Percentiles rank a stretch among this genome's conserved stretches.
phyloP scores from a whole-genome alignment of 1,140 invertebrate species.

The Lamellibrachia luymesi region DNA sequence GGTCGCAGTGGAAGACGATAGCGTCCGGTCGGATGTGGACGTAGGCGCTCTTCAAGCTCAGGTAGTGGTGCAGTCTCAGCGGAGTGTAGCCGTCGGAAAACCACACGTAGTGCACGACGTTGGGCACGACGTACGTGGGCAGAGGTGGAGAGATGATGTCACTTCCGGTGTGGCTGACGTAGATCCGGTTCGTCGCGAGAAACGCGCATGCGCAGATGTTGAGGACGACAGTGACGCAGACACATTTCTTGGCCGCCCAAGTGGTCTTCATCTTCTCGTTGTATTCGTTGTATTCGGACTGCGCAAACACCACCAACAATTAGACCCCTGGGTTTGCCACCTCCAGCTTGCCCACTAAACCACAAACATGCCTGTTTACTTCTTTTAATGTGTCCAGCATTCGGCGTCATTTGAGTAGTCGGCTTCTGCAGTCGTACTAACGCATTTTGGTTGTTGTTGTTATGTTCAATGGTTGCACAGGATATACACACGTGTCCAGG shows the following conservation, averaged over 20 bases:
- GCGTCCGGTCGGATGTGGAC: conserved; percentile 15
- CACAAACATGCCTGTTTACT: neutral
- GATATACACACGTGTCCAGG: neutral
- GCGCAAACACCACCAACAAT: neutral
- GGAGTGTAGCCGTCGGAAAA: conserved; percentile 22
- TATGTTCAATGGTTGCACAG: neutral
- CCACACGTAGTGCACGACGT: conserved; percentile 25
- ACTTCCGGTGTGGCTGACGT: neutral
- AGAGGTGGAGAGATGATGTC: neutral
- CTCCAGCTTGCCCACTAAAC: neutral
- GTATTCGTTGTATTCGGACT: neutral
- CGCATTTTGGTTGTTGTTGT: neutral
- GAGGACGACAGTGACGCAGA: neutral
- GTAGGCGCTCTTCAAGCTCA: conserved; percentile 21
- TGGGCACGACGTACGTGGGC: conserved; percentile 12
- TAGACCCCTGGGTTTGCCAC: neutral
- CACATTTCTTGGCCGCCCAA: neutral
- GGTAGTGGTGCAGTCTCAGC: conserved; percentile 25
- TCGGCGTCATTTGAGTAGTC: neutral
- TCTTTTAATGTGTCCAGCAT: neutral
- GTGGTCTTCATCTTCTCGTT: neutral
- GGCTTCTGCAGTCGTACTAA: neutral
- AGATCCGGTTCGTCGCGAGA: conserved; percentile 4
- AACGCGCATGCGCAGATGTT: conserved; percentile 1
- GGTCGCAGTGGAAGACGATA: conserved; percentile 25